Conservation (phyloP, 1,140 invertebrate species). For the Papilio machaon region DNA sequence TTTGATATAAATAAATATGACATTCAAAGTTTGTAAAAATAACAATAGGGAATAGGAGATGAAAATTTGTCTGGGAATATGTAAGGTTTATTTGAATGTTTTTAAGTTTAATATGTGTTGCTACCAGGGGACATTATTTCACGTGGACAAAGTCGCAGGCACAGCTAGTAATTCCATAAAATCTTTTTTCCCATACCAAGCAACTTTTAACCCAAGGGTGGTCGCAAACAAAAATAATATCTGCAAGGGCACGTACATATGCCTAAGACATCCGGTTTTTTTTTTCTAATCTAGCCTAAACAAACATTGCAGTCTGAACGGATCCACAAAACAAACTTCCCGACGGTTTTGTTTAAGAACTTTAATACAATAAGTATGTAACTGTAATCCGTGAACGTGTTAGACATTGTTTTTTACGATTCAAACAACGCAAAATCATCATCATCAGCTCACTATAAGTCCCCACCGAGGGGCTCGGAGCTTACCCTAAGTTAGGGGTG, state of each 20-base stretch:
- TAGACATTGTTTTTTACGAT: background rate
- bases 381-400: background rate
- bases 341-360: background rate
- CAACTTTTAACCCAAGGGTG: background rate
- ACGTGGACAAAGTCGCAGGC: no score
- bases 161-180: background rate
- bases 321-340: background rate
- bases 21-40: no score
- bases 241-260: conserved; percentile 9
- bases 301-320: conserved; percentile 6
- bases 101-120: no score
- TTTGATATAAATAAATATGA: no score
- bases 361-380: background rate
- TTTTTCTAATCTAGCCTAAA: conserved; percentile 13
- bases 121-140: no score
- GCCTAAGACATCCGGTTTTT: conserved; percentile 20
- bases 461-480: no score
- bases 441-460: no score
- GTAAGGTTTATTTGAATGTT: no score
- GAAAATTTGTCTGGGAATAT: no score
- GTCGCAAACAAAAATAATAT: conserved; percentile 30
- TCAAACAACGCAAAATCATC: background rate
- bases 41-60: no score
- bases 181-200: background rate
- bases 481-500: no score